These are phyloP conservation scores for Aspiorhynchus laticeps DNA, from an alignment of 2,113 vertebrate genomes.

Conservation along the genomic window DNA sequence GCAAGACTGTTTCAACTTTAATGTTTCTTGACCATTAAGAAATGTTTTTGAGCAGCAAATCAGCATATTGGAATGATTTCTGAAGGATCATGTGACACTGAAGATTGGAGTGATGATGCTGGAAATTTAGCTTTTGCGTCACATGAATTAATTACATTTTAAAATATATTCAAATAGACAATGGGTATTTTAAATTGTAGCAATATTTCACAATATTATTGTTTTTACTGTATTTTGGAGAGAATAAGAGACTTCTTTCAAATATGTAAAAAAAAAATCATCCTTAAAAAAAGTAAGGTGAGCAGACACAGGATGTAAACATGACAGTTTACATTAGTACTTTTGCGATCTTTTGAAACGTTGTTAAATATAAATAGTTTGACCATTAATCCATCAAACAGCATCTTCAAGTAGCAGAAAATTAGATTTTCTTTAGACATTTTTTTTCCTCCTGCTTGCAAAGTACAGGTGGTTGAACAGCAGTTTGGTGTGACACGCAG, in stretches of 20 bases:
- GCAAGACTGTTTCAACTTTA: no score
- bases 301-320: neutral
- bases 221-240: neutral
- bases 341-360: neutral
- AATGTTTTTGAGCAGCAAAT: no score
- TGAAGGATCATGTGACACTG: neutral
- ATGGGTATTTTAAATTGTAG: neutral
- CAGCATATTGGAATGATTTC: neutral
- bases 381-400: neutral
- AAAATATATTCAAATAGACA: neutral
- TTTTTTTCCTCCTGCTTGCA: neutral
- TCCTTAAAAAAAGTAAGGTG: no score
- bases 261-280: no score
- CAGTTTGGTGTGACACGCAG: constrained; percentile 22
- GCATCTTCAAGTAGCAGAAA: neutral
- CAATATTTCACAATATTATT: neutral
- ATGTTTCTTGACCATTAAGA: no score
- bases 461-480: constrained; percentile 30
- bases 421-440: neutral
- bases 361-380: neutral
- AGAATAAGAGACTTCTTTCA: neutral
- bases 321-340: neutral
- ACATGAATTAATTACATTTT: neutral
- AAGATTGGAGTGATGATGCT: no score
- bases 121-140: no score